phyloP scores from a whole-genome alignment of 2,797 vertebrate genomes.

The Threskiornis aethiopicus region DNA sequence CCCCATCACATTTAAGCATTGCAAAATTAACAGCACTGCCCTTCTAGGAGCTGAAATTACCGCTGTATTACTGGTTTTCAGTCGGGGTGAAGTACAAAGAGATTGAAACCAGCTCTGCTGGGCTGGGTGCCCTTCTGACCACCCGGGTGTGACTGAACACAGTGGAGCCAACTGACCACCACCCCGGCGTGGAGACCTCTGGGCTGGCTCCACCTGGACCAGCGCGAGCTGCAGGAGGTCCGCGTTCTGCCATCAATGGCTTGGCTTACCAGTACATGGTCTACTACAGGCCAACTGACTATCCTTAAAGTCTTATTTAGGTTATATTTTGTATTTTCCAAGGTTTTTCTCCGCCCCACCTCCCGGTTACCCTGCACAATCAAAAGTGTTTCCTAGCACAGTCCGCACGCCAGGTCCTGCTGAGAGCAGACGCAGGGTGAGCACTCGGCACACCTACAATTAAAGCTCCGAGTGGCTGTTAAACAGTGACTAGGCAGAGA shows the following conservation, averaged over 20 bases:
- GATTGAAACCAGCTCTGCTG: background rate
- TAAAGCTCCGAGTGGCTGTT: background rate
- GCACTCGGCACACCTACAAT: background rate
- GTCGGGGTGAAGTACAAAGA: background rate
- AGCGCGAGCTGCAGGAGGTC: background rate
- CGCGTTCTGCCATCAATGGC: background rate
- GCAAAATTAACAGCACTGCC: background rate
- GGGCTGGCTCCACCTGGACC: background rate
- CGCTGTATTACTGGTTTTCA: background rate
- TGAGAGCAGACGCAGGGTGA: background rate
- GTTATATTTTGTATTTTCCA: rapidly evolving
- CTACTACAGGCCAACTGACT: rapidly evolving
- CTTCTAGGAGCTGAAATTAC: background rate
- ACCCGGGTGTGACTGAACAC: rapidly evolving
- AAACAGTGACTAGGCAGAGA: background rate
- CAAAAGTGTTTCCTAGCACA: rapidly evolving
- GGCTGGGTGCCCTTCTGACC: background rate
- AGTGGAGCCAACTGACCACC: background rate
- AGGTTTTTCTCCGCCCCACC: background rate
- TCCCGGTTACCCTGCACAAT: rapidly evolving
- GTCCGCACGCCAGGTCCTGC: background rate
- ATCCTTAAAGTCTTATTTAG: rapidly evolving
- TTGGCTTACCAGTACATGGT: rapidly evolving
- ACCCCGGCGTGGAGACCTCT: rapidly evolving
- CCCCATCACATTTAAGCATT: background rate